Percentiles rank a stretch among this genome's conserved stretches.
Evolutionary conservation across 2,113 vertebrate species (phyloP).

Genomic region (Eidolon helvum): DNA sequence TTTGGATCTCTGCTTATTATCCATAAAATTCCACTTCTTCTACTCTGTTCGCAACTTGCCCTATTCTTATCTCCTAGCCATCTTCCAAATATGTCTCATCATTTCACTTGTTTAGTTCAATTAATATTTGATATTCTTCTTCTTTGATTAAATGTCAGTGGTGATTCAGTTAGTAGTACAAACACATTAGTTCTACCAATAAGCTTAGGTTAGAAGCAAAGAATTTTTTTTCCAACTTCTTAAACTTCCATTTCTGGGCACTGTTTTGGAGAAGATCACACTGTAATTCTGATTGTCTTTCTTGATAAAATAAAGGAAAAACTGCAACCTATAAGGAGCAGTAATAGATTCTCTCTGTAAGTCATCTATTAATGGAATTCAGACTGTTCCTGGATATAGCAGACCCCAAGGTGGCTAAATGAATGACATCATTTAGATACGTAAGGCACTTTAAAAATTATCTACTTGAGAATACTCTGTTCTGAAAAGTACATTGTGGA

Average conservation of each 20-base stretch:
- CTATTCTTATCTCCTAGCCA: not conserved
- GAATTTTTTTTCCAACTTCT: not conserved
- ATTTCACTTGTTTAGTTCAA: constrained; percentile 8
- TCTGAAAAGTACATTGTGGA: not conserved
- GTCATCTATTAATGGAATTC: not conserved
- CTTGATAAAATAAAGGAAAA: not conserved
- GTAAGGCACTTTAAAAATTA: not conserved
- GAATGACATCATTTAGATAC: not conserved
- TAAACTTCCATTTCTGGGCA: not conserved
- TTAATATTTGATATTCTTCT: constrained; percentile 34
- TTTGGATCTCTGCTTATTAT: not conserved
- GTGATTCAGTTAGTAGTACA: not conserved
- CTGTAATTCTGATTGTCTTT: not conserved
- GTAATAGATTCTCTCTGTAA: not conserved
- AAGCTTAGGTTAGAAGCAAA: not conserved
- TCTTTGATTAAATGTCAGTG: constrained; percentile 42
- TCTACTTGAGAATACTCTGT: not conserved
- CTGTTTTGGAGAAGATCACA: not conserved
- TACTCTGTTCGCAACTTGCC: not conserved
- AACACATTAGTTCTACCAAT: not conserved
- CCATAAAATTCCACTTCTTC: not conserved
- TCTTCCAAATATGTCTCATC: not conserved
- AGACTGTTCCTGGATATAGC: not conserved
- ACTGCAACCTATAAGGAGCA: not conserved
- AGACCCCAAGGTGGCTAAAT: not conserved